phyloP scores from a whole-genome alignment of 2,113 vertebrate species.

The Nothocercus julius region DNA sequence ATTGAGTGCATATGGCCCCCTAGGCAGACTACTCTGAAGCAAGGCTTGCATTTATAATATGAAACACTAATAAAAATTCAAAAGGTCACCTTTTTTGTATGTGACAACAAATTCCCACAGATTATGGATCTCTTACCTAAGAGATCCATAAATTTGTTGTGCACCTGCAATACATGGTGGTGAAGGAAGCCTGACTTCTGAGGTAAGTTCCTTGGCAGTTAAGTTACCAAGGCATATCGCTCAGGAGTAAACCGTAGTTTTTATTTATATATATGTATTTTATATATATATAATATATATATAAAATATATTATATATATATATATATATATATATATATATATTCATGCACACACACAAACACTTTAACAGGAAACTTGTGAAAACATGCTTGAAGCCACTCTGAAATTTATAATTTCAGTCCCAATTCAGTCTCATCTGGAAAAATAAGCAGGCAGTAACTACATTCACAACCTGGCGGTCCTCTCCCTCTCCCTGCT shows the following conservation, averaged over 20 bases:
- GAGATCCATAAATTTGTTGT: neutral
- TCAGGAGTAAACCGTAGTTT: neutral
- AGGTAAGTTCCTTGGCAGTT: neutral
- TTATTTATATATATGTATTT: too few species aligned
- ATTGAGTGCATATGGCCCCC: neutral
- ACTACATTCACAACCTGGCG: neutral
- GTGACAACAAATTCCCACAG: neutral
- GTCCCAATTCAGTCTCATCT: neutral
- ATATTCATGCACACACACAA: too few species aligned
- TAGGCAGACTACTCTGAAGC: neutral
- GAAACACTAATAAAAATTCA: neutral
- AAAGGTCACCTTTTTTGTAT: neutral
- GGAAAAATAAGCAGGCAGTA: neutral
- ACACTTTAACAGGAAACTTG: neutral
- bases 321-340: too few species aligned
- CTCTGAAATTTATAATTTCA: neutral
- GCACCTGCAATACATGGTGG: neutral
- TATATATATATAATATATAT: too few species aligned
- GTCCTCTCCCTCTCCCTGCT: rapidly evolving
- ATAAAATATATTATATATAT: too few species aligned
- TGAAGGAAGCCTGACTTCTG: neutral
- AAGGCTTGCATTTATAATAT: neutral
- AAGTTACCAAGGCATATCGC: constrained; percentile 4
- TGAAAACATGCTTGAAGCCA: neutral
- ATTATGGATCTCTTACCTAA: neutral